Evolutionary conservation across 2,113 vertebrate species (phyloP), one percentile per base, ranked within the genome.

Genomic region (Rynchops niger): DNA sequence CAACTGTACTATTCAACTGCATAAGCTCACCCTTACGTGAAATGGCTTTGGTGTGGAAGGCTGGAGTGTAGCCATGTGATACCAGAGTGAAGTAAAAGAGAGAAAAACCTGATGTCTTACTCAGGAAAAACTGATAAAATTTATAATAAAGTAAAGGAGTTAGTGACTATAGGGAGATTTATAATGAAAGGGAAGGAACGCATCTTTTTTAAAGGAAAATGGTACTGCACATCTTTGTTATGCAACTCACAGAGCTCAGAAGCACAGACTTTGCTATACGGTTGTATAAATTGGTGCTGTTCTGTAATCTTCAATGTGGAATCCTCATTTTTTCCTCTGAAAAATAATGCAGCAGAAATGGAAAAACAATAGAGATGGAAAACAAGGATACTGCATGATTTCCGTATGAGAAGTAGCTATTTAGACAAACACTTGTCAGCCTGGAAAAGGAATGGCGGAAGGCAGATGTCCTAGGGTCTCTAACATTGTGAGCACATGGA

Each of bases 401-500:
- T 79, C 27, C 10, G 1, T 34, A 8, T 62, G 23, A 53, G 42
- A 79, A 71, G n/a, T 16, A 84, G 5, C 43, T 66, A 4, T 72
- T 86, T 36, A 27, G 30, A 21, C 3, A 45, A 58, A 36, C 42
- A 36, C 14, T 67, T 5, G 0, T 53, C 38, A 34, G 11, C 71
- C 66, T 82, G 42, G 27, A 66, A 79, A 52, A 88, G 55, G 36
- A 90, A 40, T 1, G 1, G n/a, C 6, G 2, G 27, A 82, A 90
- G 12, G 26, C 1, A 0, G 23, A 52, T 62, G 20, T 56, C 23
- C 43, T n/a, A 23, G 47, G 19, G 9, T 70, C 30, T 50, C 63
- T 73, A n/a, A 73, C 82, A 38, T 74, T 21, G 25, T 1, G 6
- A 43, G 9, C 3, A 2, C 3, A 0, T 18, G 18, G 27, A 55